These are phyloP conservation scores for Amphibalanus amphitrite DNA, from an alignment of 1,140 invertebrate species.

Conservation along the genomic window DNA sequence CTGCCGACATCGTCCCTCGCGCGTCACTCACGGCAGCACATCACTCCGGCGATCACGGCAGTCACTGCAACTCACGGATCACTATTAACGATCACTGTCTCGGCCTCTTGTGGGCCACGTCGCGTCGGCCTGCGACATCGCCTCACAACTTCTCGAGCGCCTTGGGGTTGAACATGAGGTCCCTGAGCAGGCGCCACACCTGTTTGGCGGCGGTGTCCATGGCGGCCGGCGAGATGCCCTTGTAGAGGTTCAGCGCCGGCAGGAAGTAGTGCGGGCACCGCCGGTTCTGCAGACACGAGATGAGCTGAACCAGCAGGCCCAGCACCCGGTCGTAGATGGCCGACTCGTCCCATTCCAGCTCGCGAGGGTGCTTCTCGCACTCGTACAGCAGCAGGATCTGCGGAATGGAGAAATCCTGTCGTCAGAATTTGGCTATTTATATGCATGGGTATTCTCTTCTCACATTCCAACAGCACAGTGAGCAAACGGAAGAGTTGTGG, in stretches of 20 bases:
- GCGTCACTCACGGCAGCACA: too few relatives aligned
- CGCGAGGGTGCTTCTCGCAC: conserved; percentile 92
- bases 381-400: conserved; percentile 78
- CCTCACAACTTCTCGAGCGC: conserved; percentile 83
- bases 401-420: too few relatives aligned
- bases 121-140: too few relatives aligned
- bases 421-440: too few relatives aligned
- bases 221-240: conserved; percentile 78
- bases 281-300: conserved; percentile 90
- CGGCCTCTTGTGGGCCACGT: too few relatives aligned
- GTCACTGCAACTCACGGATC: too few relatives aligned
- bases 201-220: conserved; percentile 92
- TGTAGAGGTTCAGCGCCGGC: conserved; percentile 79
- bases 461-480: too few relatives aligned
- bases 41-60: too few relatives aligned
- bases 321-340: conserved; percentile 88
- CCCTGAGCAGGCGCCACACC: conserved; percentile 81
- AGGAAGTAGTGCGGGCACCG: conserved; percentile 91
- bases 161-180: conserved; percentile 81
- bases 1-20: too few relatives aligned
- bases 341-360: conserved; percentile 88
- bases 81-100: too few relatives aligned
- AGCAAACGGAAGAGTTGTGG: too few relatives aligned
- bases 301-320: conserved; percentile 88
- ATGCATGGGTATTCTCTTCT: too few relatives aligned